These are phyloP conservation scores for Synaphobranchus kaupii DNA, from an alignment of 2,797 vertebrate species.

Conservation along the genomic window DNA sequence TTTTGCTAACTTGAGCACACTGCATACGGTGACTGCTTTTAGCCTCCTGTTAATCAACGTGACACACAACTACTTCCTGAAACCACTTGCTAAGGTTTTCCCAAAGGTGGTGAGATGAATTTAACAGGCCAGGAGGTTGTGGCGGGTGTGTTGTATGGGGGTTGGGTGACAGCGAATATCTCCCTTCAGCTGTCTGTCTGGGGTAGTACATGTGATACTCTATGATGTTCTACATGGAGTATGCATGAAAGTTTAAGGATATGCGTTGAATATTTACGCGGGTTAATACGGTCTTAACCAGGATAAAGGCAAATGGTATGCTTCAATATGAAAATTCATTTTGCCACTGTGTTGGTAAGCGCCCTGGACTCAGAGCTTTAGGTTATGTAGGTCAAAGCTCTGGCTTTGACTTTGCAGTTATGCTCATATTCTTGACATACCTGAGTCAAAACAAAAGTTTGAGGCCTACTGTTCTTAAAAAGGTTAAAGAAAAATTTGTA, in stretches of 20 bases:
- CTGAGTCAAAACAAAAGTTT: not conserved
- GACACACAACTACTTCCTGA: conserved; percentile 47
- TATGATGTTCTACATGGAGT: not conserved
- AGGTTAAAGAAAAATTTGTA: not conserved
- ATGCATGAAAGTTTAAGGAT: not conserved
- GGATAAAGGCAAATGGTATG: not conserved
- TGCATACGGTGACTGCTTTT: conserved; percentile 36
- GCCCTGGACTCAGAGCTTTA: not conserved
- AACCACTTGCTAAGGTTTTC: conserved; percentile 20
- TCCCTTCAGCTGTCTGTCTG: not conserved
- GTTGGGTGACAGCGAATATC: not conserved
- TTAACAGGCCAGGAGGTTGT: conserved; percentile 25
- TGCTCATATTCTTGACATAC: not conserved
- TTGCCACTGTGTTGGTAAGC: not conserved
- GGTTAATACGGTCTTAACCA: not conserved
- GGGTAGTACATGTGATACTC: not conserved
- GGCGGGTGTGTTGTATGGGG: not conserved
- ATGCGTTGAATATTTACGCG: not conserved
- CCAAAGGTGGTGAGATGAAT: conserved; percentile 9
- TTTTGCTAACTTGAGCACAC: conserved; percentile 36
- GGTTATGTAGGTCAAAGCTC: not conserved
- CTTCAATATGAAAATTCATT: not conserved
- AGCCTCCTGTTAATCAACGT: conserved; percentile 28
- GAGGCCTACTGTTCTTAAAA: not conserved
- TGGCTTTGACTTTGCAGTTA: not conserved